These are phyloP conservation scores for Probosciger aterrimus DNA, from an alignment of 2,113 vertebrate species.

Conservation along the genomic window DNA sequence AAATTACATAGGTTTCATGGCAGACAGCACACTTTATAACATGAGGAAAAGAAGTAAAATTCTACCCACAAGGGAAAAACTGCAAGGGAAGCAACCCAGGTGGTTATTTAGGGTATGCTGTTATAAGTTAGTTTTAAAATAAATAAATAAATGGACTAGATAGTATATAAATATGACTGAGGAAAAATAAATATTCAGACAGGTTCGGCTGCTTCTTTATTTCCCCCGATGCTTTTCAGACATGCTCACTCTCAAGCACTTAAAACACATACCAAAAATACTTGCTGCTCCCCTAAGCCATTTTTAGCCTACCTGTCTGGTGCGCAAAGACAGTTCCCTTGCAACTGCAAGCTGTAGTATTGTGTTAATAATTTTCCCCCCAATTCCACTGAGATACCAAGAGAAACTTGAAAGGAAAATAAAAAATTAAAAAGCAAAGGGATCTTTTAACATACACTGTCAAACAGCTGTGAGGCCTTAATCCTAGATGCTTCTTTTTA, in stretches of 20 bases:
- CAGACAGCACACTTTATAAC: neutral
- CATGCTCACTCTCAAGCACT: constrained; percentile 17
- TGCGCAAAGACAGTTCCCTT: neutral
- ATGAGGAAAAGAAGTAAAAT: neutral
- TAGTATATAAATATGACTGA: constrained; percentile 31
- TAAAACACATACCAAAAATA: constrained; percentile 48
- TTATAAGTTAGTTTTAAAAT: neutral
- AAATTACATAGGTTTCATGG: neutral
- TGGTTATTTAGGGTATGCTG: neutral
- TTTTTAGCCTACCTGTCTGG: constrained; percentile 60
- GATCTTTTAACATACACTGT: constrained; percentile 48
- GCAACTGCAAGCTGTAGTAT: constrained; percentile 9
- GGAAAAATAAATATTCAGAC: constrained; percentile 43
- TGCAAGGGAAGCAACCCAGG: neutral
- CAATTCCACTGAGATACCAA: constrained; percentile 4
- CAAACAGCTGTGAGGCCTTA: constrained; percentile 31
- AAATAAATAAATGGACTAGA: neutral
- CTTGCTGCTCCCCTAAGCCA: constrained; percentile 35
- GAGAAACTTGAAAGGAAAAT: constrained; percentile 59
- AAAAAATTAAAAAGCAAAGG: constrained; percentile 58
- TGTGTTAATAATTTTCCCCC: constrained; percentile 42
- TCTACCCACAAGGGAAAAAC: neutral
- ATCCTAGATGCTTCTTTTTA: constrained; percentile 16
- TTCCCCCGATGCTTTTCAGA: constrained; percentile 32
- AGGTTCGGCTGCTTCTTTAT: constrained; percentile 12